Base-by-base conservation (phyloP, 2,888 invertebrate genomes). In the Epistrophe grossulariae region DNA sequence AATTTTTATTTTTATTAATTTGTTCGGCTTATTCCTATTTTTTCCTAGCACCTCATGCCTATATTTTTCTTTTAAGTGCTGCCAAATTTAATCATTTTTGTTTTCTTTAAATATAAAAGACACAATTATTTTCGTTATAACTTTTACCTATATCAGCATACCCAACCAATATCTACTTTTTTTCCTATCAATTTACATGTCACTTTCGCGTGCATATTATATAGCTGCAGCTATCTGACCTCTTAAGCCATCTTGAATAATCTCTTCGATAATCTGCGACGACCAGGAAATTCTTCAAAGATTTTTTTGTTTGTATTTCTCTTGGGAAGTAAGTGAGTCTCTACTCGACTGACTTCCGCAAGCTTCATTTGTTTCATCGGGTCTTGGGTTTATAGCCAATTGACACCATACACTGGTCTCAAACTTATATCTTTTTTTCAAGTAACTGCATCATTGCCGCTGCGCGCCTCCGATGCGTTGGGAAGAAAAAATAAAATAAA, bases 221-320 rank as follows among this genome's bases (percentile, higher is more conserved):
- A n/a, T 7, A 40, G 7, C n/a, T n/a, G n/a, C 64, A 66, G n/a
- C 70, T 43, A 40, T 43, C 48, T 82, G 77, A 72, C 71, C 73
- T 59, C 62, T 45, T 43, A 13, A 79, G 59, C 28, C 45, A 79
- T 73, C 73, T 52, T 57, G 78, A 59, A 68, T 72, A 78, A 78
- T 72, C 76, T 55, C 7, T 62, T 50, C 48, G 24, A 28, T 28
- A 59, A 76, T 71, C 66, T 71, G 28, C 9, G 55, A n/a, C 48
- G 52, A 83, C 79, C 87, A 87, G 87, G 87, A 87, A 87, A 71
- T 64, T 77, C 77, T 72, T 80, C 72, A 24, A 28, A 11, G n/a
- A 11, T 35, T 31, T 35, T 31, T 66, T 35, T 52, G 38, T 57
- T 80, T 77, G 17, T 78, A 52, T 72, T 62, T 73, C 57, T 48